These are phyloP conservation scores for Antechinus flavipes DNA, from an alignment of 2,113 vertebrate species.

Conservation along the genomic window DNA sequence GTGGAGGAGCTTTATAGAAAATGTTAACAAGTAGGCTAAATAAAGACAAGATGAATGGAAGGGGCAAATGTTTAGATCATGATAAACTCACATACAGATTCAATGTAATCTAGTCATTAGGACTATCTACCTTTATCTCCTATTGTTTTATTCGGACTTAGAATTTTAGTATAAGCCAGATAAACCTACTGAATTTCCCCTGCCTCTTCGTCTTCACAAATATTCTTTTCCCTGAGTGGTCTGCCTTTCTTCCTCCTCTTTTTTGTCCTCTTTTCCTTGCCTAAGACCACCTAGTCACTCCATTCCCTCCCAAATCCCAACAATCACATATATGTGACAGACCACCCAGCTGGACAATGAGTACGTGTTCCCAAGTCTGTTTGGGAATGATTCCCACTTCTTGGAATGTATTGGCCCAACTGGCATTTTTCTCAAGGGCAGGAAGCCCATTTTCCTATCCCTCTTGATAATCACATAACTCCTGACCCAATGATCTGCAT, in stretches of 20 bases:
- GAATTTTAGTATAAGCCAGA: not conserved
- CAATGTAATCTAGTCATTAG: not conserved
- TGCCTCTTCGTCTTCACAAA: not conserved
- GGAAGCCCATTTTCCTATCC: not conserved
- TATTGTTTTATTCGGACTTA: not conserved
- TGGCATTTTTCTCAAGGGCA: not conserved
- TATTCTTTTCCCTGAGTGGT: not conserved
- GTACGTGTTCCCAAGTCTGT: not conserved
- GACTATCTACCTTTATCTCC: not conserved
- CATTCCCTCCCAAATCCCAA: not conserved
- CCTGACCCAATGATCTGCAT: not conserved
- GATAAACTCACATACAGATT: not conserved
- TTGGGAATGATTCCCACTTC: not conserved
- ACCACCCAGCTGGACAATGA: not conserved
- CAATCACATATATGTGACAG: not conserved
- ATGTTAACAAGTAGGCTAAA: not conserved
- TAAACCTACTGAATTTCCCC: not conserved
- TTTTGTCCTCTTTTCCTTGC: not conserved
- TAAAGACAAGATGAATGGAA: not conserved
- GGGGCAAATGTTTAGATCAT: not conserved
- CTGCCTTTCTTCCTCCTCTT: not conserved
- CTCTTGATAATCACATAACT: not conserved
- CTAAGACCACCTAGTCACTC: not conserved
- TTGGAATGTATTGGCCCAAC: not conserved
- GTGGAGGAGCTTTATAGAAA: not conserved